Evolutionary conservation across 2,888 invertebrate species (phyloP), one percentile per base, ranked within the genome.

Genomic region (Andrena bucephala): DNA sequence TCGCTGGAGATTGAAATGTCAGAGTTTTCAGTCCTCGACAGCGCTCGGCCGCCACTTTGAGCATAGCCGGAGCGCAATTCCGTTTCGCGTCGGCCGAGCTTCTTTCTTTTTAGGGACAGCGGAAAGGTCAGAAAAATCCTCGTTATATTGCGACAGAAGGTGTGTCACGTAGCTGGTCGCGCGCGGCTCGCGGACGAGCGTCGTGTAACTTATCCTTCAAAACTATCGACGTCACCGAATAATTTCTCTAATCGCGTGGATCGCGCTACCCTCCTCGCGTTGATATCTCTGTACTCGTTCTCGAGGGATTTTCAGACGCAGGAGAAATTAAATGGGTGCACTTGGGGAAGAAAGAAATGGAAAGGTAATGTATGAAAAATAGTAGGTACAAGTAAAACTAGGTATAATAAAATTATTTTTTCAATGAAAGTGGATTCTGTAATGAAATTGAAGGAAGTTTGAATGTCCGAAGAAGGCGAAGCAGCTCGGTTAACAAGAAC

Each of bases 101-200:
- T 73, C 82, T 70, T 81, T 73, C 83, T 82, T 83, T 83, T 82
- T 82, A 82, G 66, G 54, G 82, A 73, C 69, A 69, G 68, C 66
- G 50, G 62, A 83, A 83, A 83, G 83, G 83, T 83, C 83, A 83
- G 83, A 83, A 83, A 83, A 83, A 77, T 73, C 31, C 52, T 54
- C 68, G 76, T 62, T 62, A 77, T 3, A 57, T 73, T 83, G 77
- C 72, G 82, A 83, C 82, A 77, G 77, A 67, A 83, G 83, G 83
- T 83, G 83, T 83, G 83, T 83, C 83, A 60, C n/a, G 62, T 68
- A 67, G 60, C 68, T 42, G 54, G 42, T 31, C 48, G 57, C 20
- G n/a, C 48, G 16, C 36, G 52, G 20, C n/a, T 24, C 16, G 27
- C 59, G 57, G 59, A 72, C 29, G 52, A 33, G 29, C 29, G 24